phyloP scores from a whole-genome alignment of 2,113 vertebrate species.

The Deroptyus accipitrinus region DNA sequence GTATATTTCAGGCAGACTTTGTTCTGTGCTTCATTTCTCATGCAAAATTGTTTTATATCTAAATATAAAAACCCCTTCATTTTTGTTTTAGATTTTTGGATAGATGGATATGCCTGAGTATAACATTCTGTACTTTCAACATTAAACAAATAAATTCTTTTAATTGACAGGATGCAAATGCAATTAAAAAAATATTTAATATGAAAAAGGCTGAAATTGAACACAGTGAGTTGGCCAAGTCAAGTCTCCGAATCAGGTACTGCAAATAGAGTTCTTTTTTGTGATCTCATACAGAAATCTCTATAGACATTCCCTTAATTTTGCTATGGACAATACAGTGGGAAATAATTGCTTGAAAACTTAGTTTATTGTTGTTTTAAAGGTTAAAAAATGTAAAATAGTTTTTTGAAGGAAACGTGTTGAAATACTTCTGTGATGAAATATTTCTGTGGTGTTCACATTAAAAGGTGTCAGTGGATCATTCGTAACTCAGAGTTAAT shows the following conservation, averaged over 20 bases:
- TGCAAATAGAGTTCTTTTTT: background rate
- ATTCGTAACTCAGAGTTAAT: background rate
- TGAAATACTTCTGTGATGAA: background rate
- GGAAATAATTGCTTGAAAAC: background rate
- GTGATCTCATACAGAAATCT: background rate
- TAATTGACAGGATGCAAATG: conserved; percentile 91
- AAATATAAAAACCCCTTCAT: background rate
- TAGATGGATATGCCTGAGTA: background rate
- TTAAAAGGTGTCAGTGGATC: background rate
- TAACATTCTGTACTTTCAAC: background rate
- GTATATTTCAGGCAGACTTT: background rate
- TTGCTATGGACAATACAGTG: background rate
- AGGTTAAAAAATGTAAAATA: background rate
- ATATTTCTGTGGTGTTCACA: background rate
- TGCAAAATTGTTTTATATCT: background rate
- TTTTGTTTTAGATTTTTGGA: background rate
- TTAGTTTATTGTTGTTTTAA: background rate
- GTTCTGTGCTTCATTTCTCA: background rate
- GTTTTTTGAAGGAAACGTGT: background rate
- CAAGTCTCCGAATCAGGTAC: conserved; percentile 94
- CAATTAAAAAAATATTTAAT: conserved; percentile 96
- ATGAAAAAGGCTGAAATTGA: conserved; percentile 96
- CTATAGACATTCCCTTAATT: background rate
- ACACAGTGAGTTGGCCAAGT: conserved; percentile 91
- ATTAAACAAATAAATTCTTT: conserved; percentile 51